A percentile compares a stretch with the other conserved stretches of the same genome.
phyloP scores from a whole-genome alignment of 2,797 vertebrate genomes.

The Vireo griseus region DNA sequence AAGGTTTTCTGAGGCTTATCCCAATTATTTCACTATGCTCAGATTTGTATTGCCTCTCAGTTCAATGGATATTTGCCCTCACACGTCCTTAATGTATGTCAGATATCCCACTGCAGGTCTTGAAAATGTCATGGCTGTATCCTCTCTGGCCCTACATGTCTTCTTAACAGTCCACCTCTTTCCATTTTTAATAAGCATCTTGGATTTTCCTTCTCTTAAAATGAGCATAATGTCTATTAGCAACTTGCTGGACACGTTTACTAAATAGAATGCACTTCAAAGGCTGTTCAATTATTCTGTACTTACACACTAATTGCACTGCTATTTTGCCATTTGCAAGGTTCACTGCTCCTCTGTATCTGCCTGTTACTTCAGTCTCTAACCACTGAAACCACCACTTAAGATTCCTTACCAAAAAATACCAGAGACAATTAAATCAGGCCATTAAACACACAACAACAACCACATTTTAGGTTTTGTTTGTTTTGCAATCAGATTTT shows the following conservation, averaged over 20 bases:
- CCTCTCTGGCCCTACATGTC: background rate
- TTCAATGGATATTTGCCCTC: background rate
- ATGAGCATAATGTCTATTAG: background rate
- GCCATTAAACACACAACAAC: background rate
- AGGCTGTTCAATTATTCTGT: background rate
- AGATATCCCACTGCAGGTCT: background rate
- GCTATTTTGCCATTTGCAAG: background rate
- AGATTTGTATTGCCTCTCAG: background rate
- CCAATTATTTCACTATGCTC: background rate
- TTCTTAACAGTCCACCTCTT: background rate
- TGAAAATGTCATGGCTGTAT: background rate
- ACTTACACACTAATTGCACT: background rate
- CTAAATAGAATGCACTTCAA: background rate
- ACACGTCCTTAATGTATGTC: background rate
- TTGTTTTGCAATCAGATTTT: background rate
- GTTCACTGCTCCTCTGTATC: background rate
- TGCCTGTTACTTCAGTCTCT: background rate
- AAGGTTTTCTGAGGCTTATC: background rate
- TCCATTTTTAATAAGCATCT: background rate
- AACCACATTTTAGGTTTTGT: background rate
- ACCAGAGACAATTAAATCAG: background rate
- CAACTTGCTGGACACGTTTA: background rate
- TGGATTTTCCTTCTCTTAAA: background rate
- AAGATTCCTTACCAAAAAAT: background rate
- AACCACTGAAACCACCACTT: background rate